These are phyloP conservation scores for Mionectes macconnelli DNA, from an alignment of 2,113 vertebrate genomes.

Conservation along the genomic window DNA sequence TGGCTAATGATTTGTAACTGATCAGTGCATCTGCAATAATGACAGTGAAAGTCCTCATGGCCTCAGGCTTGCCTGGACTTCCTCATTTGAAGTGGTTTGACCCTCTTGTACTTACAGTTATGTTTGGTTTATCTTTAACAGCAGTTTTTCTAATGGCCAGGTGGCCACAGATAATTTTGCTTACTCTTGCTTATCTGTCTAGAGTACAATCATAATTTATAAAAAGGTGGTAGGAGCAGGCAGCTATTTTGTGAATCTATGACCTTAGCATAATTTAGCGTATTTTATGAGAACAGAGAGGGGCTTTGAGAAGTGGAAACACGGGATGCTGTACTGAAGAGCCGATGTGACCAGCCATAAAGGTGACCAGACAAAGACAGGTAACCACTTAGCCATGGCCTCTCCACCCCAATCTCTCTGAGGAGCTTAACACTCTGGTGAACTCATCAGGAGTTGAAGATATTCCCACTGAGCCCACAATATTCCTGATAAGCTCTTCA, in stretches of 20 bases:
- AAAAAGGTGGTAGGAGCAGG: background rate
- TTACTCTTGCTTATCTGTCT: background rate
- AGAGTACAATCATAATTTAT: background rate
- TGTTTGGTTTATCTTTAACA: background rate
- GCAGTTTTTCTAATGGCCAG: background rate
- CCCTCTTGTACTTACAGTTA: background rate
- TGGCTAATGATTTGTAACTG: background rate
- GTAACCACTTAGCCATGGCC: background rate
- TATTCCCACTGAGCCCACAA: background rate
- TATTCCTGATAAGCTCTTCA: background rate
- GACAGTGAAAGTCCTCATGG: background rate
- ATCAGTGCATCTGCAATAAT: background rate
- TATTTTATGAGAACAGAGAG: background rate
- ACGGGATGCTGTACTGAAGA: background rate
- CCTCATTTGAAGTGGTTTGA: background rate
- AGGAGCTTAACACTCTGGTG: background rate
- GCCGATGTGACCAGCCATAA: background rate
- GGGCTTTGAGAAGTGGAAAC: background rate
- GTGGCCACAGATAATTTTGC: background rate
- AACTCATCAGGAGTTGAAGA: background rate
- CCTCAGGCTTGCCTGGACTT: background rate
- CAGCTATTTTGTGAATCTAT: background rate
- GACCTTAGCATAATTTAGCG: background rate
- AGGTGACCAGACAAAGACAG: background rate
- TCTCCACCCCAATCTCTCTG: background rate